These are phyloP conservation scores for Chlorodrepanis virens DNA, from an alignment of 2,113 vertebrate species.

Conservation along the genomic window DNA sequence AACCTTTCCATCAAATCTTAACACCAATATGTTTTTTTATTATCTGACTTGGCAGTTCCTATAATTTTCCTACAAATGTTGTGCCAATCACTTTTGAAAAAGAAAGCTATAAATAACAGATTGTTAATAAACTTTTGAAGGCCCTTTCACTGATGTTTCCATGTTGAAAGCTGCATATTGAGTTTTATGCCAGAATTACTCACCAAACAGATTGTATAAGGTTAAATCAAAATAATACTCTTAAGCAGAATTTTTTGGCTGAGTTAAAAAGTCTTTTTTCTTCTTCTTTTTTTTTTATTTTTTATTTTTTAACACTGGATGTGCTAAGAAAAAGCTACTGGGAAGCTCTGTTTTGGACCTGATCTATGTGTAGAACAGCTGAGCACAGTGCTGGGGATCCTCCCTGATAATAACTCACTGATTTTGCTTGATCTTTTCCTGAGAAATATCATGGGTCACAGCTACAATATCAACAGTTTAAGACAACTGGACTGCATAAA, in stretches of 20 bases:
- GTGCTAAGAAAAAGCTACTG: neutral
- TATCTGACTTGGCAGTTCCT: neutral
- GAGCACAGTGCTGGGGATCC: neutral
- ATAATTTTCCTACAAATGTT: conserved; percentile 38
- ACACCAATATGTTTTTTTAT: neutral
- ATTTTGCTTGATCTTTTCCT: neutral
- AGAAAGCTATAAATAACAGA: conserved; percentile 39
- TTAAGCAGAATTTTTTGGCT: neutral
- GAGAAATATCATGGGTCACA: neutral
- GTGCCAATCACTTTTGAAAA: conserved; percentile 24
- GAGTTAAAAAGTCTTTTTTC: neutral
- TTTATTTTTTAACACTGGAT: neutral
- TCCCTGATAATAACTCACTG: neutral
- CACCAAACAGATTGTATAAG: conserved; percentile 38
- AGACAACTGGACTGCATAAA: neutral
- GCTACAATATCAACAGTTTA: neutral
- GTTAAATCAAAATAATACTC: conserved; percentile 36
- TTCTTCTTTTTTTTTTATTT: neutral
- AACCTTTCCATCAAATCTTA: neutral
- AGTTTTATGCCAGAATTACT: conserved; percentile 42
- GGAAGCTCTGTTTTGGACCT: neutral
- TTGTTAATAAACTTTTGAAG: conserved; percentile 59
- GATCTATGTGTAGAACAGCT: neutral
- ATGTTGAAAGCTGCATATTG: conserved; percentile 17
- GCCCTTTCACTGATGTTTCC: conserved; percentile 42